Evolutionary conservation across 1,140 invertebrate species (phyloP), one percentile per base, ranked within the genome.

Genomic region (Anoplophora glabripennis): DNA sequence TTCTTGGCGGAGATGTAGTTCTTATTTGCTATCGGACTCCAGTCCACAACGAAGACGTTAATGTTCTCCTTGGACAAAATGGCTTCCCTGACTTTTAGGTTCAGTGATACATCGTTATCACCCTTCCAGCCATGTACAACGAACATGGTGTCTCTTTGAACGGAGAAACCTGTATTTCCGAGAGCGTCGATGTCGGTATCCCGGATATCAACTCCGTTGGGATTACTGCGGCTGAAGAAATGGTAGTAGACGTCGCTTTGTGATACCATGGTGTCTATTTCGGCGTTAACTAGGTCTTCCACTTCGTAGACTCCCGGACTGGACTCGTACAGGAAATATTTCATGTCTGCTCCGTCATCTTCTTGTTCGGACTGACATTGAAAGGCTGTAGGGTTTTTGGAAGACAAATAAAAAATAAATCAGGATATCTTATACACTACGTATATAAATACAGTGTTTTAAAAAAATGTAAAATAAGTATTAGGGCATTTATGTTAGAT

Each of bases 1-100:
- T 60, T 67, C 1, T 75, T 76, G n/a, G 83, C 76, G 9, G 70
- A 78, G 3, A 77, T 54, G 53, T 84, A 82, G 12, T 56, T 48
- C 59, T 55, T 61, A 14, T 72, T 63, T 0, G 75, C 61, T 53
- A 66, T 64, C 1, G 21, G 21, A 40, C 14, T 7, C 38, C 38
- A 40, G 14, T 40, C 38, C 11, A 40, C 38, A 15, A 40, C 8
- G 38, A 40, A 40, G 38, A 40, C 38, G 38, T 40, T 40, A 8
- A 40, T 40, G 38, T 40, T 15, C 8, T 40, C 7, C 11, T n/a
- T 15, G 11, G 11, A 3, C 38, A 40, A 7, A 40, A 15, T 15
- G 14, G 38, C 11, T 7, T 40, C 38, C 8, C 11, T 15, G 2
- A 40, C 14, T 2, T n/a, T 3, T 3, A 2, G 2, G 7, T 15